phyloP scores from a whole-genome alignment of 2,113 vertebrate species.

The Tragulus kanchil region DNA sequence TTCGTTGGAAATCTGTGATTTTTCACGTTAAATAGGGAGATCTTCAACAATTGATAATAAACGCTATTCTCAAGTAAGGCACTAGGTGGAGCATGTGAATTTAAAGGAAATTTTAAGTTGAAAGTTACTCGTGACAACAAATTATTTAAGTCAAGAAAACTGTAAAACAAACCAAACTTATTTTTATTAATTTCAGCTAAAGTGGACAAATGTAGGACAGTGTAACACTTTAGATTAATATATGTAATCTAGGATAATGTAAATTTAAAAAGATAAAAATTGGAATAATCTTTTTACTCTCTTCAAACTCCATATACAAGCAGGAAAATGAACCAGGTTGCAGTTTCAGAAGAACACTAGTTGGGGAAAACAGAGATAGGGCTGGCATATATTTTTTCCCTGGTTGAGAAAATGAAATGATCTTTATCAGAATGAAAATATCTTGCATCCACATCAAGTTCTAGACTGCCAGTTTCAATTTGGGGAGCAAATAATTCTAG shows the following conservation, averaged over 20 bases:
- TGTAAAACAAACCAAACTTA: constrained; percentile 25
- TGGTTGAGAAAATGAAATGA: background rate
- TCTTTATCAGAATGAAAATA: background rate
- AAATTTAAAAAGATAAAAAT: background rate
- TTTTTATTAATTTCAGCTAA: constrained; percentile 40
- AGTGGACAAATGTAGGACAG: background rate
- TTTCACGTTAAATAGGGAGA: constrained; percentile 30
- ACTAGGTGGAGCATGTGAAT: constrained; percentile 63
- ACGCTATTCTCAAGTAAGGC: constrained; percentile 55
- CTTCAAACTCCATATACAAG: background rate
- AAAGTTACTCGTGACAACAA: background rate
- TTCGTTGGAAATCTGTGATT: constrained; percentile 45
- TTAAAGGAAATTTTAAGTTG: constrained; percentile 53
- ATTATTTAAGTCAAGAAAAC: constrained; percentile 30
- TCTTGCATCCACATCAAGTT: background rate
- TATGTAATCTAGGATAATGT: constrained; percentile 1
- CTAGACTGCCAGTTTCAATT: constrained; percentile 73
- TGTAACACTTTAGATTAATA: background rate
- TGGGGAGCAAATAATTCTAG: constrained; percentile 72
- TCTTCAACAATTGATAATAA: background rate
- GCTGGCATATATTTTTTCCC: background rate
- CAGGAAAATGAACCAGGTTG: background rate
- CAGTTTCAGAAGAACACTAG: background rate
- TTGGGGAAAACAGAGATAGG: background rate
- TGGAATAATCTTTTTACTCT: background rate